These are phyloP conservation scores for Isotomurus palustris DNA, from an alignment of 2,888 invertebrate species.

Conservation along the genomic window DNA sequence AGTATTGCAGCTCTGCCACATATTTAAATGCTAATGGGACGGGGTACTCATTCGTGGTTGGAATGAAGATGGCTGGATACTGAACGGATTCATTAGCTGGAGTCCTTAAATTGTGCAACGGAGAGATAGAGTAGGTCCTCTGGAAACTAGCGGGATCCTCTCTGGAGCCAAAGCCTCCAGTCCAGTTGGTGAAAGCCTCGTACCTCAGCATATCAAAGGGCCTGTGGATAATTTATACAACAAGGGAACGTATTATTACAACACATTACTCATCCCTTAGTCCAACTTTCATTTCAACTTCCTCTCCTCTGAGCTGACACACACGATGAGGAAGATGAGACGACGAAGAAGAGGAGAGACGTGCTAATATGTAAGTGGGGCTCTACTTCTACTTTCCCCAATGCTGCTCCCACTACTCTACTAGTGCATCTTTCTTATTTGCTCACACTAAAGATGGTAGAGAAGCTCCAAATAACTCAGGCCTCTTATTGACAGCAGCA, in stretches of 20 bases:
- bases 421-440: neutral
- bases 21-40: slow-evolving; percentile 97
- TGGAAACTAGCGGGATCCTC: slow-evolving; percentile 27
- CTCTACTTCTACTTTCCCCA: no score
- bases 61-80: slow-evolving; percentile 30
- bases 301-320: no score
- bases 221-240: slow-evolving; percentile 11
- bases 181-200: slow-evolving; percentile 33
- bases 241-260: no score
- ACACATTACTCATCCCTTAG: no score
- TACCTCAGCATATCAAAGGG: slow-evolving; percentile 39
- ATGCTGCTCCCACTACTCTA: no score
- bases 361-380: no score
- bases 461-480: slow-evolving; percentile 87
- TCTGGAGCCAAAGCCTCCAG: slow-evolving; percentile 21
- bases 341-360: no score
- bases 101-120: slow-evolving; percentile 28
- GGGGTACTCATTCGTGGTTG: slow-evolving; percentile 60
- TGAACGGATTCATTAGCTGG: slow-evolving; percentile 29
- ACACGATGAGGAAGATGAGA: no score
- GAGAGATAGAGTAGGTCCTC: slow-evolving; percentile 27
- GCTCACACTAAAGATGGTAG: slow-evolving; percentile 87
- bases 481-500: slow-evolving; percentile 62
- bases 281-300: no score
- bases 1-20: slow-evolving; percentile 81